These are phyloP conservation scores for Apis florea DNA, from an alignment of 1,140 invertebrate genomes.

Conservation along the genomic window DNA sequence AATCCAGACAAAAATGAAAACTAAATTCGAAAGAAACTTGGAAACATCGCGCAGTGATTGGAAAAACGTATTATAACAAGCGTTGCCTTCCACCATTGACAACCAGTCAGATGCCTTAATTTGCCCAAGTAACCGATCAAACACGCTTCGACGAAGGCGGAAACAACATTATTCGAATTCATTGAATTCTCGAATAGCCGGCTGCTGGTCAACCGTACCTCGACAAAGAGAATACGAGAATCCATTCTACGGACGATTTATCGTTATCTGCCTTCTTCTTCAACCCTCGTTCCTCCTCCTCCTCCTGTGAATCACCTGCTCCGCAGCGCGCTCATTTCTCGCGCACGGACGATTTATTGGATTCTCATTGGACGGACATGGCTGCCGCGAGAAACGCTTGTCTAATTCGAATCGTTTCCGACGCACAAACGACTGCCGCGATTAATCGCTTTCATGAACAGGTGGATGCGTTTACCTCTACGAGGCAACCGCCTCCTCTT, in stretches of 20 bases:
- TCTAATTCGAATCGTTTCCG: constrained; percentile 62
- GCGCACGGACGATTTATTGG: constrained; percentile 59
- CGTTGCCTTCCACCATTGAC: too few species aligned
- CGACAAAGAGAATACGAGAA: constrained; percentile 27
- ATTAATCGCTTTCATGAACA: constrained; percentile 65
- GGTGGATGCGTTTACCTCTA: constrained; percentile 45
- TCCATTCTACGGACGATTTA: constrained; percentile 39
- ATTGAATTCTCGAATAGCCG: constrained; percentile 36
- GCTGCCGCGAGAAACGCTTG: constrained; percentile 45
- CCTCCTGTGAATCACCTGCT: constrained; percentile 15
- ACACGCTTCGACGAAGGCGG: too few species aligned
- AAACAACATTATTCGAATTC: constrained; percentile 8
- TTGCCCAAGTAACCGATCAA: background rate
- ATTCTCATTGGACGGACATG: constrained; percentile 61
- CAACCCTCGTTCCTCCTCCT: background rate
- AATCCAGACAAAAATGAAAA: too few species aligned
- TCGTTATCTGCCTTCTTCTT: constrained; percentile 37
- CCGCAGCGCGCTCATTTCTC: constrained; percentile 42
- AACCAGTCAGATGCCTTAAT: background rate
- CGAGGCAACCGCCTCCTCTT: constrained; percentile 34
- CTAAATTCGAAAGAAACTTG: too few species aligned
- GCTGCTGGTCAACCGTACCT: constrained; percentile 11
- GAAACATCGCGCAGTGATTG: too few species aligned
- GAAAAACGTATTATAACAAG: too few species aligned
- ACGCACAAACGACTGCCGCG: constrained; percentile 48